Percentiles rank a stretch among this genome's conserved stretches.
Conservation (phyloP, 2,113 vertebrate genomes). For the Tangachromis dhanisi region DNA sequence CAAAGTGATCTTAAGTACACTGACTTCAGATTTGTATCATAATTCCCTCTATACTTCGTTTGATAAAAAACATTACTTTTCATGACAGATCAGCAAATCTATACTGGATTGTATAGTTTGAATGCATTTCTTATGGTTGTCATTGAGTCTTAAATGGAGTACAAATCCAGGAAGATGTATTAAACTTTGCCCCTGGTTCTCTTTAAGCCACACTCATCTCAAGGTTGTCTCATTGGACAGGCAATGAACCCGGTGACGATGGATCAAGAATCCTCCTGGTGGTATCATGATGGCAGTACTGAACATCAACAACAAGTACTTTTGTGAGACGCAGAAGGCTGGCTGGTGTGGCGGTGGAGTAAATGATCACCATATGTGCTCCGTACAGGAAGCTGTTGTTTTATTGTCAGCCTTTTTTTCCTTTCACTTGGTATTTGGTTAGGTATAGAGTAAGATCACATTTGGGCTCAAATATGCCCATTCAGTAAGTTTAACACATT, state of each 20-base stretch:
- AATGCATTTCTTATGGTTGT: conserved; percentile 1
- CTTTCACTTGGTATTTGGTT: not conserved
- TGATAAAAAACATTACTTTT: not conserved
- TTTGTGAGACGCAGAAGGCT: not conserved
- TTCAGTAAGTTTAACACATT: not conserved
- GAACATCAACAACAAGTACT: not conserved
- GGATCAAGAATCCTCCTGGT: not conserved
- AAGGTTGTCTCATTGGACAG: not conserved
- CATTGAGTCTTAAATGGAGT: conserved; percentile 7
- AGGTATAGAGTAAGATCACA: fast-evolving
- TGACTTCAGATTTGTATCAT: not conserved
- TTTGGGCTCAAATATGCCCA: not conserved
- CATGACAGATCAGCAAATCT: not conserved
- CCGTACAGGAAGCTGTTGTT: not conserved
- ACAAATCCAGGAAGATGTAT: conserved; percentile 22
- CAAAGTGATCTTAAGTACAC: not conserved
- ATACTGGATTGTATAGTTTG: conserved; percentile 3
- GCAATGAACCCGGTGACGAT: not conserved
- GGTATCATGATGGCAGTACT: not conserved
- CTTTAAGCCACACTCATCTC: not conserved
- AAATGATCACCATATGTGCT: not conserved
- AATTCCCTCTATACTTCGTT: not conserved
- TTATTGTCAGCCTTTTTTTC: not conserved
- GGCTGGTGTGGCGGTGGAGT: not conserved
- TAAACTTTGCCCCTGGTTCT: conserved; percentile 19